phyloP scores from a whole-genome alignment of 2,113 vertebrate species.

The Phasianus colchicus region DNA sequence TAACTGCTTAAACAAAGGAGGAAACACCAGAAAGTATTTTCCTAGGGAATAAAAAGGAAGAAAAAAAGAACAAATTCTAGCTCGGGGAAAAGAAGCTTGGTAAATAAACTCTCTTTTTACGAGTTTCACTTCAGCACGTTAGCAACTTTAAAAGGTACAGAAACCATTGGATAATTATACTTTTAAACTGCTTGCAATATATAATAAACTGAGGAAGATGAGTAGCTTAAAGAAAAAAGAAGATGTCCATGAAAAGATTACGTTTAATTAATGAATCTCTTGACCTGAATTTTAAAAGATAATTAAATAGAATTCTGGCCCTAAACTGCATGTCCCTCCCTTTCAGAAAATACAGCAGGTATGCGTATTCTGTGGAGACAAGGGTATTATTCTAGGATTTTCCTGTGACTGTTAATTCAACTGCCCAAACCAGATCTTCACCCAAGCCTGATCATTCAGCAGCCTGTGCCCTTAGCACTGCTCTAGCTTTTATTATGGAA shows the following conservation, averaged over 20 bases:
- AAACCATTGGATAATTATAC: neutral
- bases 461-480: neutral
- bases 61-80: neutral
- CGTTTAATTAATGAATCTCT: neutral
- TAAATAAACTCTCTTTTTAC: neutral
- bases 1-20: neutral
- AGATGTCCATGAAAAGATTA: neutral
- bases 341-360: rapidly evolving
- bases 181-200: neutral
- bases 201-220: neutral
- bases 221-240: neutral
- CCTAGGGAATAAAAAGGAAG: neutral
- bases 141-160: neutral
- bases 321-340: neutral
- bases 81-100: neutral
- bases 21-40: neutral
- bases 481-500: neutral
- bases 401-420: neutral
- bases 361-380: neutral
- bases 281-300: neutral
- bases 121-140: neutral
- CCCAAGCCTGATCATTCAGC: neutral
- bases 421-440: neutral
- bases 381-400: neutral
- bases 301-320: neutral